Percentiles rank a stretch among this genome's conserved stretches.
Conservation (phyloP, 2,113 vertebrate species). For the Podarcis cretensis region DNA sequence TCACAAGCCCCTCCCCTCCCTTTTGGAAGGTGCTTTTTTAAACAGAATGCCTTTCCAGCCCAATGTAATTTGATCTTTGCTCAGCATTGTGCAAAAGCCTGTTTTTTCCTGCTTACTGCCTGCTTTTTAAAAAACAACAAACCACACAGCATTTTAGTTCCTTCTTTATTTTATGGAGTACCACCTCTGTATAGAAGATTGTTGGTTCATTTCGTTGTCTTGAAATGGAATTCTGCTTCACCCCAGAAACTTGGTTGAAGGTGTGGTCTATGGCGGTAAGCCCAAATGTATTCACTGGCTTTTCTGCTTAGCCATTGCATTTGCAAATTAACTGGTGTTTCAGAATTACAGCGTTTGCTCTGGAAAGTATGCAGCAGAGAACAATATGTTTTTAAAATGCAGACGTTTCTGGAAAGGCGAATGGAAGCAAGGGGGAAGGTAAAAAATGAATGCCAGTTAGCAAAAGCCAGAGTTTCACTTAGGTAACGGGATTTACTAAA, state of each 20-base stretch:
- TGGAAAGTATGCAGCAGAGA: neutral
- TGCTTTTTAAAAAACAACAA: neutral
- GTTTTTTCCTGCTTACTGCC: neutral
- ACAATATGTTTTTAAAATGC: neutral
- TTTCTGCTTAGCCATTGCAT: constrained; percentile 5
- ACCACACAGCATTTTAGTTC: neutral
- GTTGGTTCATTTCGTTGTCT: accelerated
- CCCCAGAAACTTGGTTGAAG: constrained; percentile 5
- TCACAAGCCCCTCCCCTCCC: neutral
- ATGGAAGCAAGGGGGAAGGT: neutral
- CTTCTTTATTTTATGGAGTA: neutral
- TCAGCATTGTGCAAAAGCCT: neutral
- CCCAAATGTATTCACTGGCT: accelerated
- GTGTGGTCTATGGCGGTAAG: constrained; percentile 52
- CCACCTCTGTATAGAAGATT: accelerated
- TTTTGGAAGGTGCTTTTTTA: neutral
- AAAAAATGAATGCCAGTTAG: neutral
- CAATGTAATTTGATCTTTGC: neutral
- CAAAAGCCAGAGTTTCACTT: neutral
- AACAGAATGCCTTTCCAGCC: neutral
- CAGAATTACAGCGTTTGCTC: neutral
- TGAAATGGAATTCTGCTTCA: neutral
- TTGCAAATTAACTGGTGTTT: neutral
- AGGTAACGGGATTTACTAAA: neutral
- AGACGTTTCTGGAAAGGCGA: neutral